These are phyloP conservation scores for Lamproptera curius DNA, from an alignment of 2,888 invertebrate species.

Conservation along the genomic window DNA sequence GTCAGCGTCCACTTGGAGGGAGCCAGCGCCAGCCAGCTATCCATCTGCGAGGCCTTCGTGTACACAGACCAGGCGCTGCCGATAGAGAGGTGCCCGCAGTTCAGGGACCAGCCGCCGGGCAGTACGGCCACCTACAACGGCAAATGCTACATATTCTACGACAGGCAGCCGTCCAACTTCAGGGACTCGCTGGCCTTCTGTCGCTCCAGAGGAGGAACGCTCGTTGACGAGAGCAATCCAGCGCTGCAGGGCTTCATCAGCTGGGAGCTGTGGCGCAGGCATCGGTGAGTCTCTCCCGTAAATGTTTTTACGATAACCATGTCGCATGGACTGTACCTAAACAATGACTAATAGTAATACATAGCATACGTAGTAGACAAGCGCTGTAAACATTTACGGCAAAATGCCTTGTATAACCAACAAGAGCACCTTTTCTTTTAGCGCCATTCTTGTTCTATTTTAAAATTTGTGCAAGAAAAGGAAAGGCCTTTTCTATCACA, in stretches of 20 bases:
- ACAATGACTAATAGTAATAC: too few species aligned
- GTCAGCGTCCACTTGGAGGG: slow-evolving; percentile 94
- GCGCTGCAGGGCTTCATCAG: slow-evolving; percentile 96
- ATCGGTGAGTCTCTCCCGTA: slow-evolving; percentile 76
- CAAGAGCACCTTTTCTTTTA: too few species aligned
- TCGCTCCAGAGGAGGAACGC: slow-evolving; percentile 87
- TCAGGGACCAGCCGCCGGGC: slow-evolving; percentile 94
- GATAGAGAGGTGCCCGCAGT: slow-evolving; percentile 94
- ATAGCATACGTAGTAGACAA: too few species aligned
- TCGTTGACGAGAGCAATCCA: slow-evolving; percentile 95
- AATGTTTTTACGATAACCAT: too few species aligned
- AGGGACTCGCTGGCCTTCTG: slow-evolving; percentile 89
- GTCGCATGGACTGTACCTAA: too few species aligned
- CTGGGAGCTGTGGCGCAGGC: slow-evolving; percentile 95
- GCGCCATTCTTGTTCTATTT: too few species aligned
- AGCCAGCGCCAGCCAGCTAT: slow-evolving; percentile 84
- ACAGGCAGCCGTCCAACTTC: slow-evolving; percentile 89
- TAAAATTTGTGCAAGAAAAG: too few species aligned
- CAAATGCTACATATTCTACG: slow-evolving; percentile 96
- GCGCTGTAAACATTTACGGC: too few species aligned
- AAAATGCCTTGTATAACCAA: too few species aligned
- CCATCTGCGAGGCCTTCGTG: slow-evolving; percentile 95
- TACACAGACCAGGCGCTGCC: slow-evolving; percentile 94
- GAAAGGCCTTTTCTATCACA: too few species aligned
- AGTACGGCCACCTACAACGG: slow-evolving; percentile 96